Conservation (phyloP, 2,888 invertebrate species). For the Plebejus melissa region DNA sequence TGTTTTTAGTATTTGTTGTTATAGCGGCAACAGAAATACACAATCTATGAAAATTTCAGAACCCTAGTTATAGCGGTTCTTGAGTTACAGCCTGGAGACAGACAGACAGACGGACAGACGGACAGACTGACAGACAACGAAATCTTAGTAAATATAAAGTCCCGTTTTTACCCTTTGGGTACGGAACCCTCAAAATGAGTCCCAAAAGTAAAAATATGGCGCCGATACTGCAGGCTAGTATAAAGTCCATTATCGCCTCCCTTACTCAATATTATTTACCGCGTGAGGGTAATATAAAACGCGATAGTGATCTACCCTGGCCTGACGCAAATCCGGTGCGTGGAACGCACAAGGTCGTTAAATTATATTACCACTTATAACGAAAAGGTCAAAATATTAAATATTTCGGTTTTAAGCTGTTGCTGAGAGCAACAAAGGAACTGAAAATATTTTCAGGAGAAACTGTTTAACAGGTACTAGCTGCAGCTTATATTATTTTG, state of each 20-base stretch:
- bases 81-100: too few species aligned
- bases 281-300: not conserved
- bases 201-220: too few species aligned
- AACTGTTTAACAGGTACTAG: too few species aligned
- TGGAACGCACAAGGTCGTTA: slow-evolving; percentile 18
- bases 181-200: not conserved
- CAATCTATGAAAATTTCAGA: too few species aligned
- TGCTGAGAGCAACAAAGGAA: not conserved
- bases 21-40: too few species aligned
- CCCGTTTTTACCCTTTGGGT: too few species aligned
- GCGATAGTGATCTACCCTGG: slow-evolving; percentile 8
- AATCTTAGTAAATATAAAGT: too few species aligned
- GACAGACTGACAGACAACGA: too few species aligned
- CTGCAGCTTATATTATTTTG: too few species aligned
- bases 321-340: slow-evolving; percentile 22
- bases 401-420: not conserved
- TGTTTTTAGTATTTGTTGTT: too few species aligned
- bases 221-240: not conserved
- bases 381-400: slow-evolving; percentile 8
- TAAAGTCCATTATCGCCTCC: not conserved
- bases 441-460: not conserved
- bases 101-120: too few species aligned
- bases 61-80: too few species aligned
- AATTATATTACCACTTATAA: slow-evolving; percentile 25
- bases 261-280: not conserved